phyloP scores from a whole-genome alignment of 2,888 invertebrate species.

The Griposia aprilina region DNA sequence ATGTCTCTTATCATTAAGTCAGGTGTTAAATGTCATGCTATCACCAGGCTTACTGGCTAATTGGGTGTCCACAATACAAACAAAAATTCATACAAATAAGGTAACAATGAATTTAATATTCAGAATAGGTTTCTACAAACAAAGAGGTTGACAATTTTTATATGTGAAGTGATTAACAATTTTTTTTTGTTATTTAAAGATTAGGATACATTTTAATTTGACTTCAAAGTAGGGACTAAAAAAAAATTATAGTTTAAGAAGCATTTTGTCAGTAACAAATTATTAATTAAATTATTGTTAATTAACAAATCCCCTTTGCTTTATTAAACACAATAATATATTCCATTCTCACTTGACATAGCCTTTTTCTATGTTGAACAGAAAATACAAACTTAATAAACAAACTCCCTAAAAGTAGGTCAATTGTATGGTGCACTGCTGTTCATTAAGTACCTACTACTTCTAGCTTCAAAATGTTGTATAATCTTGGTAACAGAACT shows the following conservation, averaged over 20 bases:
- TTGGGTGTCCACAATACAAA: not conserved
- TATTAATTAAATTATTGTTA: not conserved
- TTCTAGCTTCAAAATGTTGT: slow-evolving; percentile 3
- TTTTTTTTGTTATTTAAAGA: not conserved
- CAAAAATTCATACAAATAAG: not conserved
- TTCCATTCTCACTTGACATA: not conserved
- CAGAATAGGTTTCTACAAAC: not conserved
- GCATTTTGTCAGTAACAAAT: not conserved
- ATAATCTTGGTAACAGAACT: not conserved
- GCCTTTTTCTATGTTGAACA: slow-evolving; percentile 2
- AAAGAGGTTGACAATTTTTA: not conserved
- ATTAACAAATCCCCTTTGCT: not conserved
- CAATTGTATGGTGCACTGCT: slow-evolving; percentile 51
- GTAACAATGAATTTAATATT: not conserved
- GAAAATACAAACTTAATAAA: slow-evolving; percentile 5
- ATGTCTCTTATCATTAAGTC: not conserved
- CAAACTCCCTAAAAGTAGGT: slow-evolving; percentile 35
- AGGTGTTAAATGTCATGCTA: not conserved
- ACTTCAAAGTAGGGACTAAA: not conserved
- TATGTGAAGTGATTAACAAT: not conserved
- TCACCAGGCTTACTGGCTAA: not conserved
- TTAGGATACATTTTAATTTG: not conserved
- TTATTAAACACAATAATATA: not conserved
- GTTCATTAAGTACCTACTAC: slow-evolving; percentile 18
- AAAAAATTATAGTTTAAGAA: not conserved